A percentile compares a stretch with the other conserved stretches of the same genome.
Evolutionary conservation across 2,888 invertebrate species (phyloP).

Genomic region (Noctua janthe): DNA sequence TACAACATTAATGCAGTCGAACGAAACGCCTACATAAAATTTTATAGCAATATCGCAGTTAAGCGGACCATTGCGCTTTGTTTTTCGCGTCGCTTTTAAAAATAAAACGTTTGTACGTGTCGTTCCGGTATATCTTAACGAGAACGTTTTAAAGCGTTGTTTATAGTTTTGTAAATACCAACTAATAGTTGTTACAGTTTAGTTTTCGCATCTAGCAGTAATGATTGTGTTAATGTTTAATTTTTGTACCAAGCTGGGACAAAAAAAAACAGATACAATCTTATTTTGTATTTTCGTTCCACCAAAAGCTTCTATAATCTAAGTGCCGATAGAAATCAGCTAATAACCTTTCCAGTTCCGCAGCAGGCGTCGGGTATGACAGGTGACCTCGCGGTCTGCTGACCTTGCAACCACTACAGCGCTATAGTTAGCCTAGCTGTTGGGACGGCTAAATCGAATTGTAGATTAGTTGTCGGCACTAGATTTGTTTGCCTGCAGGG

Average conservation of each 20-base stretch:
- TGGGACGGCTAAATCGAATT: constrained; percentile 50
- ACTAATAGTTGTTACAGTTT: not conserved
- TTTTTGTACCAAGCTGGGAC: not conserved
- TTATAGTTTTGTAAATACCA: constrained; percentile 14
- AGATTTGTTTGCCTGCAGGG: constrained; percentile 25
- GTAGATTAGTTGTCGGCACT: constrained; percentile 56
- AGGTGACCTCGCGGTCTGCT: constrained; percentile 53
- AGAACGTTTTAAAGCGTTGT: constrained; percentile 14
- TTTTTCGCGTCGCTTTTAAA: constrained; percentile 30
- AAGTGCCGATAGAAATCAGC: constrained; percentile 46
- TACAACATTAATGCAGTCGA: constrained; percentile 29
- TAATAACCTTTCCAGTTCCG: constrained; percentile 52
- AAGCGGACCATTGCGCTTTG: constrained; percentile 45
- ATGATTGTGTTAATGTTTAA: not conserved
- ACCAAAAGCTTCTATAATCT: constrained; percentile 17
- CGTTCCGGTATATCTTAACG: constrained; percentile 7
- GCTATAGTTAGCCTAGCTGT: constrained; percentile 36
- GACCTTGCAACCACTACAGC: constrained; percentile 48
- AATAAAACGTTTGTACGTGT: constrained; percentile 14
- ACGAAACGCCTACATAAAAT: constrained; percentile 62
- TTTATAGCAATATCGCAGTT: constrained; percentile 57
- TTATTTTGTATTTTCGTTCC: not conserved
- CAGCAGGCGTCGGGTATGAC: constrained; percentile 54
- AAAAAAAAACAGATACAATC: not conserved
- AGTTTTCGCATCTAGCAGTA: not conserved